Evolutionary conservation across 2,797 vertebrate genomes (phyloP).

Genomic region (Nothura maculosa): DNA sequence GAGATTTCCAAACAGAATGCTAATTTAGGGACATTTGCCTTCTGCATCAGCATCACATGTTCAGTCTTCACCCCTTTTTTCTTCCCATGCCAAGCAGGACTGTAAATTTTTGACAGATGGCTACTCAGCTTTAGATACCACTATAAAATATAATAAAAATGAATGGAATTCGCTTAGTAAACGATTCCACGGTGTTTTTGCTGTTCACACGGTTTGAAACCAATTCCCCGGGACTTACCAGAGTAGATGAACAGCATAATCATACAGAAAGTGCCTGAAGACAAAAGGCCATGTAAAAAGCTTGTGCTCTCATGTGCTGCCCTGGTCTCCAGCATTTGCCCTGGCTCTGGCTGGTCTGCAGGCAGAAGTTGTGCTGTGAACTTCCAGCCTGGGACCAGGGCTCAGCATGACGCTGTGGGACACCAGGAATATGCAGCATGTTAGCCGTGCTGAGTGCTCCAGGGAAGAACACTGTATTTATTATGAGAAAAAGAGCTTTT

Average conservation of each 20-base stretch:
- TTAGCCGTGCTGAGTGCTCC: conserved; percentile 44
- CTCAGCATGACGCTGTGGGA: background rate
- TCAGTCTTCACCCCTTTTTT: background rate
- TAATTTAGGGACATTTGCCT: accelerated
- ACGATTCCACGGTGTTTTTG: background rate
- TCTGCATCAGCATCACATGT: accelerated
- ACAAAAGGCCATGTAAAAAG: background rate
- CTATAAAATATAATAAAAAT: background rate
- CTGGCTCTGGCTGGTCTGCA: background rate
- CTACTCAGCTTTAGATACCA: background rate
- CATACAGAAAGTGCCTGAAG: background rate
- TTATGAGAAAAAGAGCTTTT: conserved; percentile 45
- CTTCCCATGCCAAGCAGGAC: accelerated
- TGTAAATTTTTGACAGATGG: background rate
- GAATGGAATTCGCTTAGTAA: background rate
- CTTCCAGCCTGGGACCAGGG: background rate
- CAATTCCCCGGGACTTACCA: background rate
- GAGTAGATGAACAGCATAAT: background rate
- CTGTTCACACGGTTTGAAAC: background rate
- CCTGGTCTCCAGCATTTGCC: accelerated
- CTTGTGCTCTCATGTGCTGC: accelerated
- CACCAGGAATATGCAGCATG: background rate
- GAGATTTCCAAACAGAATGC: background rate
- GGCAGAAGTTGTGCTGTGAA: background rate
- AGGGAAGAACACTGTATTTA: conserved; percentile 15